Evolutionary conservation across 64 coral and sea anemone genomes (phyloP).

Genomic region (Montipora cactus): DNA sequence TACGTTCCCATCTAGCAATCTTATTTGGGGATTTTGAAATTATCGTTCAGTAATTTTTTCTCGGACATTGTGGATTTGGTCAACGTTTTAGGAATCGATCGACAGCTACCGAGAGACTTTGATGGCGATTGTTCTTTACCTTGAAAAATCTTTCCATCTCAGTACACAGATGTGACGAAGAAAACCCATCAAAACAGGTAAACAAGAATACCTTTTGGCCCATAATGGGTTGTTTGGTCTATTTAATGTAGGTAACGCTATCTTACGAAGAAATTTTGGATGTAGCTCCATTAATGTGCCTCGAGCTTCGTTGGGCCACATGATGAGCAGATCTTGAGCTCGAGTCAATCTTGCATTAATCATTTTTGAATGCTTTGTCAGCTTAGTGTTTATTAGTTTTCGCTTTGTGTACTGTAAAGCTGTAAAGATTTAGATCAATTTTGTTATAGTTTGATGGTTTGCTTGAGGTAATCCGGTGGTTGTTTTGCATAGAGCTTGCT

Average conservation of each 20-base stretch:
- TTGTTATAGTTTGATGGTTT: constrained; percentile 37
- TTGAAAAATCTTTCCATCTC: background rate
- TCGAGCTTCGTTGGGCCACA: background rate
- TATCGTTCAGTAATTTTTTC: background rate
- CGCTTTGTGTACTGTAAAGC: constrained; percentile 45
- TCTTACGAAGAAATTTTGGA: background rate
- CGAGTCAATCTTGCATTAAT: constrained; percentile 50
- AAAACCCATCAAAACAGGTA: constrained; percentile 32
- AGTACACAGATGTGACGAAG: constrained; percentile 4
- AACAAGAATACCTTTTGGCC: constrained; percentile 34
- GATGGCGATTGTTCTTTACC: background rate
- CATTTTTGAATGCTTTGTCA: constrained; percentile 60
- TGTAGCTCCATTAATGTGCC: background rate
- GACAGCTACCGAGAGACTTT: constrained; percentile 8
- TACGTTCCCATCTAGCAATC: background rate
- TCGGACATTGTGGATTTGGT: background rate
- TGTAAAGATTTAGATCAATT: constrained; percentile 59
- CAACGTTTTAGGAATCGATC: background rate
- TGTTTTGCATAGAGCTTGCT: constrained; percentile 6
- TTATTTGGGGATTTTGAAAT: background rate
- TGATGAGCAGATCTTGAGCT: constrained; percentile 11
- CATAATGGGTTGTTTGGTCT: constrained; percentile 54
- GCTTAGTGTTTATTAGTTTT: constrained; percentile 66
- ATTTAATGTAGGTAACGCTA: background rate
- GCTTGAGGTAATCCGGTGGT: constrained; percentile 44